phyloP scores from a whole-genome alignment of 2,888 invertebrate species.

The Odontocerum albicorne region DNA sequence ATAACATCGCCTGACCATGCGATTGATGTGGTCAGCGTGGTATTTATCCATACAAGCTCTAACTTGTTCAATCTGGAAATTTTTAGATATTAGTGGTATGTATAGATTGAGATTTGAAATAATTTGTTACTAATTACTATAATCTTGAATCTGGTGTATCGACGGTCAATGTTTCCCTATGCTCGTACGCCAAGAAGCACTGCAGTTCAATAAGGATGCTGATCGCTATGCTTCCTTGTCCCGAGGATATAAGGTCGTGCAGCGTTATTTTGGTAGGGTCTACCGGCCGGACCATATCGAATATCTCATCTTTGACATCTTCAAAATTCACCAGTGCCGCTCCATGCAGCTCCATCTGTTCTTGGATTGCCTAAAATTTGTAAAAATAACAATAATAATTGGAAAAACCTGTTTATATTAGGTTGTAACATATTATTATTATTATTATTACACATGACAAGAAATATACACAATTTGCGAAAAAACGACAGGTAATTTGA shows the following conservation, averaged over 20 bases:
- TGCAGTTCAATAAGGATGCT: conserved; percentile 94
- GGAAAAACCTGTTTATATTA: neutral
- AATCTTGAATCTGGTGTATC: neutral
- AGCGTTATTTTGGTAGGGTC: conserved; percentile 84
- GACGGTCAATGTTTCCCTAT: conserved; percentile 76
- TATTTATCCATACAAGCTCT: too few species aligned
- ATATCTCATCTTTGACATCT: conserved; percentile 96
- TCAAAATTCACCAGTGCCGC: conserved; percentile 91
- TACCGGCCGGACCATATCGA: conserved; percentile 94
- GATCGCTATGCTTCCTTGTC: conserved; percentile 91
- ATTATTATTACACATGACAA: too few species aligned
- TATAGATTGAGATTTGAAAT: neutral
- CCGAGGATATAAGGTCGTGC: conserved; percentile 82
- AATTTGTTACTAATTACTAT: neutral
- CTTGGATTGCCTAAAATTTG: conserved; percentile 80
- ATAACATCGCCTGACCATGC: too few species aligned
- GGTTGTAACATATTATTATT: too few species aligned
- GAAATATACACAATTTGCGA: too few species aligned
- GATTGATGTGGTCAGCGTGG: too few species aligned
- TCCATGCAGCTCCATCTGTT: conserved; percentile 83
- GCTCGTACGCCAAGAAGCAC: conserved; percentile 97
- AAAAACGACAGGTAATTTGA: too few species aligned
- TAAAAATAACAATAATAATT: conserved; percentile 6
- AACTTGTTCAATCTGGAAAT: too few species aligned
- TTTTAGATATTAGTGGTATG: neutral